Evolutionary conservation across 2,888 invertebrate species (phyloP), one percentile per base, ranked within the genome.

Genomic region (Branchellion lobata): DNA sequence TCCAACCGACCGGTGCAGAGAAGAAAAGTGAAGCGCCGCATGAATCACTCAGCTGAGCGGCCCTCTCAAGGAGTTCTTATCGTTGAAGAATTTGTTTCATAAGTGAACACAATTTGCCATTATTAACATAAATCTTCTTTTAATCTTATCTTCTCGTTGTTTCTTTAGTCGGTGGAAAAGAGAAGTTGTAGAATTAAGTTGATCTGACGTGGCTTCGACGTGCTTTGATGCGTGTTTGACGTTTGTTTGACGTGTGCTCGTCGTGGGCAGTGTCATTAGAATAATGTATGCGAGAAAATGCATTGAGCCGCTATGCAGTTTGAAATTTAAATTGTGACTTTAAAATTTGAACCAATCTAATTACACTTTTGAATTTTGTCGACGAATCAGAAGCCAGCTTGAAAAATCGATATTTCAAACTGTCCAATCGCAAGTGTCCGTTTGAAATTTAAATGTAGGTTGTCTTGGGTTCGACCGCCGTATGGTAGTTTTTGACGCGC

Each of bases 241-340:
- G n/a, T n/a, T n/a, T n/a, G n/a, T n/a, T n/a, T n/a, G n/a, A n/a
- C n/a, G n/a, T n/a, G n/a, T n/a, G n/a, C n/a, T n/a, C n/a, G 61
- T n/a, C 3, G 61, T 5, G 5, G 21, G n/a, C 14, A 57, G 61
- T n/a, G 21, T 18, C 21, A 57, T 57, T 57, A 18, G 61, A 57
- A 57, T 57, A 57, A 57, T 57, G 61, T 57, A 57, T 57, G 61
- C 24, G 21, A 18, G 11, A 40, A 40, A 40, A 40, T 57, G 61
- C 8, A 24, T 3, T 5, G 21, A 24, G 61, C 61, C 5, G n/a
- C 61, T 24, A n/a, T n/a, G 61, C 5, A 5, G 21, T 14, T 57
- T 57, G 14, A 57, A 57, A 57, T 57, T 57, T 57, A 57, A 57
- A 57, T 57, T 57, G 61, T n/a, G 61, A 57, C 61, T 57, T 57